Evolutionary conservation across 2,888 invertebrate genomes (phyloP), one percentile per base, ranked within the genome.

Genomic region (Hyalella azteca): DNA sequence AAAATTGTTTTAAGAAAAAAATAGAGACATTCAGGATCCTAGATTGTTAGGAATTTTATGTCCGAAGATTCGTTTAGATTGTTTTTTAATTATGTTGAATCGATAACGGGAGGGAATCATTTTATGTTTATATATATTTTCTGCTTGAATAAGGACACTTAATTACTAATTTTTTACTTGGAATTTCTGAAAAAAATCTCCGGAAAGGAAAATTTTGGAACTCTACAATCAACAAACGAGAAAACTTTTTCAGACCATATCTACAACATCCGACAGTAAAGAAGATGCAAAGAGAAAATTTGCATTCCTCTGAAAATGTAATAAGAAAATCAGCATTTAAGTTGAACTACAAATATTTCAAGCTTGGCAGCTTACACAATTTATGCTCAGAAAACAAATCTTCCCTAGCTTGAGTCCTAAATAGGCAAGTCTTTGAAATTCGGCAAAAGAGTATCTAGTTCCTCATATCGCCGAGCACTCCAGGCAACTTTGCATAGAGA

Each of bases 371-470:
- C 66, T 66, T 36, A 66, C 66, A 66, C 36, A 66, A 66, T 66
- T 66, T 66, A 66, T 66, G 29, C 29, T 36, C 66, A 36, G 66
- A 66, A 66, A 66, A 66, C 66, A 66, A 66, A 66, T 66, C 66
- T 66, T 66, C 66, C 66, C 66, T 66, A 66, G 66, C 66, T 66
- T 66, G 66, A 36, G 66, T 66, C 66, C 66, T 66, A 66, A 66
- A 66, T 66, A 29, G 66, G 66, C 66, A 29, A 36, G 36, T 66
- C 66, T 66, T 36, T 36, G 66, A 36, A 66, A 66, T 66, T 66
- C 66, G 66, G 66, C 66, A 66, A 66, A 32, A 66, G 36, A 66
- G 66, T 66, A 66, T 66, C 66, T 66, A 66, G 66, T 66, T 66
- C 66, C 66, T 66, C 66, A 66, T 66, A 66, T 66, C 66, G 22